These are phyloP conservation scores for Coremacera marginata DNA, from an alignment of 2,888 invertebrate species.

Conservation along the genomic window DNA sequence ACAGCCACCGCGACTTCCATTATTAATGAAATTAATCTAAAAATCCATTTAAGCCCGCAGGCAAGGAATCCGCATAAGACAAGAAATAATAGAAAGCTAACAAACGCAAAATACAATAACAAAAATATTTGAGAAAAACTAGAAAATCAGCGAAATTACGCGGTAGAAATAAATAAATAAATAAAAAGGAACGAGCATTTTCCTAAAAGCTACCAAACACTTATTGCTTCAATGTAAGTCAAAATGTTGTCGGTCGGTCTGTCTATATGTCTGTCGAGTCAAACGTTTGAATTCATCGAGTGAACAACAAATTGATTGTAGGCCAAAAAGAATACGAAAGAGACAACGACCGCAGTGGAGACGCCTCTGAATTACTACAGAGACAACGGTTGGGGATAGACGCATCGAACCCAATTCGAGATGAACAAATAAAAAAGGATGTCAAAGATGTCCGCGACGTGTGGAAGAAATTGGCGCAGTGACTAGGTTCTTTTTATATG, in stretches of 20 bases:
- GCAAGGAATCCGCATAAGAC: neutral
- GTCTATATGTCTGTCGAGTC: neutral
- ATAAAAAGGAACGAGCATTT: neutral
- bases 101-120: neutral
- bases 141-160: slow-evolving; percentile 11
- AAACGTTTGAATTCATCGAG: neutral
- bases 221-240: neutral
- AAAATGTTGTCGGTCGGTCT: neutral
- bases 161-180: slow-evolving; percentile 9
- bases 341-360: slow-evolving; percentile 9
- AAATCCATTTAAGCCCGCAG: slow-evolving; percentile 53
- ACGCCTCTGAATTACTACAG: neutral
- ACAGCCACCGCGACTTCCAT: slow-evolving; percentile 55
- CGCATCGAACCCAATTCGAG: neutral
- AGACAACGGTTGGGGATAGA: neutral
- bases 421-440: slow-evolving; percentile 1
- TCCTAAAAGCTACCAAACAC: neutral
- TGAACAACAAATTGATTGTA: slow-evolving; percentile 22
- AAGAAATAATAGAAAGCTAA: neutral
- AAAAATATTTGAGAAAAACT: neutral
- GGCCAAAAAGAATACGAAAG: slow-evolving; percentile 11
- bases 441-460: neutral
- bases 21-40: slow-evolving; percentile 59
- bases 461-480: slow-evolving; percentile 11
- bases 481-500: neutral